Evolutionary conservation across 2,113 vertebrate species (phyloP).

Genomic region (Cryptomyrus ogoouensis): DNA sequence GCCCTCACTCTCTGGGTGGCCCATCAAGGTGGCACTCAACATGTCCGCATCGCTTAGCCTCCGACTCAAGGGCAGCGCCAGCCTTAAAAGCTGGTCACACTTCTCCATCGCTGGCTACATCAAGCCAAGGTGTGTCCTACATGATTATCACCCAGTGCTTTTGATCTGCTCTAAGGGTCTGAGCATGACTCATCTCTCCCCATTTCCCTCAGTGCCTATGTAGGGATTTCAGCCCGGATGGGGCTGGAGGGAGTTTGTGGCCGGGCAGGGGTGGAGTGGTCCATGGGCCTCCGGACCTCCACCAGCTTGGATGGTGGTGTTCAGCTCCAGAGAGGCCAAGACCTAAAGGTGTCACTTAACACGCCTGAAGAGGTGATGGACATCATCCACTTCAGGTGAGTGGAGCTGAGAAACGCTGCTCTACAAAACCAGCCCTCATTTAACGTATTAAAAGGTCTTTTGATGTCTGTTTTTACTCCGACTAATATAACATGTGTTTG

Average conservation of each 20-base stretch:
- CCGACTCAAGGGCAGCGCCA: constrained; percentile 59
- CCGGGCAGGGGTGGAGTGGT: constrained; percentile 69
- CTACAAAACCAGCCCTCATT: not conserved
- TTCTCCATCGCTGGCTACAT: constrained; percentile 72
- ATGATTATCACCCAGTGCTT: not conserved
- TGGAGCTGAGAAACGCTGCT: not conserved
- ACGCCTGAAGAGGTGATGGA: constrained; percentile 73
- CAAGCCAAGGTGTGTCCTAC: constrained; percentile 68
- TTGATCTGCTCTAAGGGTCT: not conserved
- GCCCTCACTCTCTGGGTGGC: constrained; percentile 72
- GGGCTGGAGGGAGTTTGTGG: constrained; percentile 64
- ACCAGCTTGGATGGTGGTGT: constrained; percentile 72
- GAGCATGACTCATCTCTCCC: not conserved
- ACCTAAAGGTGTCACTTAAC: constrained; percentile 71
- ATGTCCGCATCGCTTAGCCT: constrained; percentile 64
- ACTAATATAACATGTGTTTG: not conserved
- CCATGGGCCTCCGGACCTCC: constrained; percentile 57
- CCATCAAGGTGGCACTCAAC: constrained; percentile 66
- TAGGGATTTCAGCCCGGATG: constrained; percentile 67
- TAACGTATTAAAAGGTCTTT: not conserved
- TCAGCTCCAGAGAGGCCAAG: constrained; percentile 67
- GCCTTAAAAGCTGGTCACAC: constrained; percentile 62
- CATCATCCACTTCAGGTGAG: constrained; percentile 68
- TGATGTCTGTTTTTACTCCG: not conserved
- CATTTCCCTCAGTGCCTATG: constrained; percentile 54